A percentile compares a stretch with the other conserved stretches of the same genome.
Evolutionary conservation across 2,113 vertebrate species (phyloP).

Genomic region (Otus sunia): DNA sequence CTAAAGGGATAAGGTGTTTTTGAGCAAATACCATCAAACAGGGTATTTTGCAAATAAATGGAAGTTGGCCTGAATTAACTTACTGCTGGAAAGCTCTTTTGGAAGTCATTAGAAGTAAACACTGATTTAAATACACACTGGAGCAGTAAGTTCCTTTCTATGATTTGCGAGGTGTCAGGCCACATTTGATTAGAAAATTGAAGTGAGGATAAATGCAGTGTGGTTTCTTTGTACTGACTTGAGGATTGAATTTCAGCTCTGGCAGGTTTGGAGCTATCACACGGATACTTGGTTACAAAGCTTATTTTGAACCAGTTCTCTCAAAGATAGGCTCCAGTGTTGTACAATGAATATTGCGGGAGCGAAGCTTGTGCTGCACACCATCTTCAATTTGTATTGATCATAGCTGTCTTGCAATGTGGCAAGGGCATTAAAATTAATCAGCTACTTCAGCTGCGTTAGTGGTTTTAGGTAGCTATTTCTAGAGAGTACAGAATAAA

Average conservation of each 20-base stretch:
- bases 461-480: not conserved
- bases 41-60: not conserved
- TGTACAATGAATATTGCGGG: constrained; percentile 64
- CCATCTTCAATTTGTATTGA: constrained; percentile 74
- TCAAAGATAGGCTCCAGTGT: not conserved
- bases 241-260: not conserved
- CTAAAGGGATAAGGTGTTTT: not conserved
- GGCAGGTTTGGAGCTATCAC: not conserved
- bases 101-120: constrained; percentile 13
- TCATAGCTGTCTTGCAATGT: constrained; percentile 53
- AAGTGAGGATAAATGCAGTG: not conserved
- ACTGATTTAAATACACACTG: not conserved
- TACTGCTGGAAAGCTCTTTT: not conserved
- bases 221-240: constrained; percentile 1
- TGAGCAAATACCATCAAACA: not conserved
- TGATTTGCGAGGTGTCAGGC: not conserved
- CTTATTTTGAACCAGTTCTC: not conserved
- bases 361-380: constrained; percentile 39
- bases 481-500: not conserved
- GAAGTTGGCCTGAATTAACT: not conserved
- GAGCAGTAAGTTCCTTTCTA: not conserved
- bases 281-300: not conserved
- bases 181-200: constrained; percentile 17
- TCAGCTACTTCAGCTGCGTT: not conserved
- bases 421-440: constrained; percentile 41